Percentiles rank a stretch among this genome's conserved stretches.
Evolutionary conservation across 2,888 invertebrate species (phyloP).

Genomic region (Molanna angustata): DNA sequence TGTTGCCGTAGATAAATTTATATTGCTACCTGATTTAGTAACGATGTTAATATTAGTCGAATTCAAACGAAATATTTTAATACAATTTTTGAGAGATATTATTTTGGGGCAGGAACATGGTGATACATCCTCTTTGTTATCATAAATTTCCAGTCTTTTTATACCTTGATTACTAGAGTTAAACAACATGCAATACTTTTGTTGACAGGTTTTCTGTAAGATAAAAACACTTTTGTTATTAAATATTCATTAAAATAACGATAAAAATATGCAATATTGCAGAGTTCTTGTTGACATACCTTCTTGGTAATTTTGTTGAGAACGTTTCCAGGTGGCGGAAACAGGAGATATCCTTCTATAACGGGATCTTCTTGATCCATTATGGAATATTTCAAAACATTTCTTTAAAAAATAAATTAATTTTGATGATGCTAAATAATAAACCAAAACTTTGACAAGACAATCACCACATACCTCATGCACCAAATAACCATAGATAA

Average conservation of each 20-base stretch:
- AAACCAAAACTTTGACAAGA: too few species aligned
- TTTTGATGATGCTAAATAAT: neutral
- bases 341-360: conserved; percentile 71
- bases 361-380: conserved; percentile 77
- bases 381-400: too few species aligned
- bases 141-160: conserved; percentile 81
- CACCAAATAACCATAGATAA: too few species aligned
- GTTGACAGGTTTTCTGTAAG: conserved; percentile 81
- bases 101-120: conserved; percentile 66
- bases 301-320: conserved; percentile 75
- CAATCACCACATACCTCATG: too few species aligned
- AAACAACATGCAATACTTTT: conserved; percentile 73
- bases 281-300: too few species aligned
- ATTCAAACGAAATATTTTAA: conserved; percentile 73
- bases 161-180: conserved; percentile 83
- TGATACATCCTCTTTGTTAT: conserved; percentile 70
- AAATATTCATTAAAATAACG: conserved; percentile 22
- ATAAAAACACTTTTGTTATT: conserved; percentile 32
- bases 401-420: too few species aligned
- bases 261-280: too few species aligned
- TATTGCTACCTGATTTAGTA: conserved; percentile 69
- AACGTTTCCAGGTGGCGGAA: conserved; percentile 73
- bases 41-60: conserved; percentile 65
- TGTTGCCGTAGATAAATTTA: conserved; percentile 56
- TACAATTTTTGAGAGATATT: conserved; percentile 82